Base-by-base conservation (phyloP, 2,888 invertebrate species). In the Machimus atricapillus region DNA sequence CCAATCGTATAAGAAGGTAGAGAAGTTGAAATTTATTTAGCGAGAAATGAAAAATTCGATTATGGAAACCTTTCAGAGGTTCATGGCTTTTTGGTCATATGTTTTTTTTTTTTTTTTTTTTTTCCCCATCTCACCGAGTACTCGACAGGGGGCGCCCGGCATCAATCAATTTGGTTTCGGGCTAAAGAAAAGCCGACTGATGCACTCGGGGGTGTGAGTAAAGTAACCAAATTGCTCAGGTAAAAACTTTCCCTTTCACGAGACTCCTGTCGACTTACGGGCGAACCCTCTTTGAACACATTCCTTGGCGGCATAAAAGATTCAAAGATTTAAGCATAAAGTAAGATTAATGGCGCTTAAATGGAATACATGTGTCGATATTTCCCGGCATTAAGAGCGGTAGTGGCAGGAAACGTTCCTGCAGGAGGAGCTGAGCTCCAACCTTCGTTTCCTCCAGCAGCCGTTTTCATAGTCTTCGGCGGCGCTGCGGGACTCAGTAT, bases 271-370 rank as follows among this genome's bases (percentile, higher is more conserved):
- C 66, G 66, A 66, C 66, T 66, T 66, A 66, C 66, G 19, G 16
- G 27, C 66, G 66, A 66, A 66, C 66, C 66, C 12, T 66, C 66
- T 66, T 66, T 27, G 66, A n/a, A 12, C 66, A 66, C 12, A 66
- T 23, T 66, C 27, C 58, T 23, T 66, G 9, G 12, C 12, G 23
- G 66, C 66, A 66, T 76, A 76, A 76, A 40, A 40, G 76, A 76
- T 37, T 76, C 76, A 37, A 4, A 76, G 76, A 76, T 40, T 40
- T 40, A 34, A 37, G 76, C 76, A 76, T 76, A 76, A 76, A 76
- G 76, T 76, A 76, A 76, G 76, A 76, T 76, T 76, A 76, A 76
- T 76, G 76, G 76, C 76, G 34, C 76, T 76, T 76, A 76, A 76
- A 76, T 76, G 37, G 76, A 76, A 76, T 40, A 76, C 40, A 76